These are phyloP conservation scores for Erpornis zantholeuca DNA, from an alignment of 2,113 vertebrate genomes.

Conservation along the genomic window DNA sequence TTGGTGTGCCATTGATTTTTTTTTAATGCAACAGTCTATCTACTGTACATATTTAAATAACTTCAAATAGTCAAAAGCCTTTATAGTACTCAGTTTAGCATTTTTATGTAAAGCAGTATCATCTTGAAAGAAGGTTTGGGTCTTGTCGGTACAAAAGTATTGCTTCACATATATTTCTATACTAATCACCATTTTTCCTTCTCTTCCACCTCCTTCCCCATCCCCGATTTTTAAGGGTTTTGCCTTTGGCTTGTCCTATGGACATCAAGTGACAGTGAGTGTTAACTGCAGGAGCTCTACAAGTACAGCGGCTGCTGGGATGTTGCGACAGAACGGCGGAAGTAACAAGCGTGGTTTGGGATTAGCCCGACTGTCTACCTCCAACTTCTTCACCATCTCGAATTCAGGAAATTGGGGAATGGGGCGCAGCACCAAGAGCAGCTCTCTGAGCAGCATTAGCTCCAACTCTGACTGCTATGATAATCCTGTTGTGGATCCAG, in stretches of 20 bases:
- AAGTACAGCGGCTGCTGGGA: constrained; percentile 75
- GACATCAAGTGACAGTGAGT: constrained; percentile 23
- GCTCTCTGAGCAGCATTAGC: constrained; percentile 78
- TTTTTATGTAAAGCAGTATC: neutral
- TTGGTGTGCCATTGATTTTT: neutral
- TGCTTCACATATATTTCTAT: neutral
- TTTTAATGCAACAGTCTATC: neutral
- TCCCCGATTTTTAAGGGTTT: constrained; percentile 24
- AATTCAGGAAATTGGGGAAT: constrained; percentile 80
- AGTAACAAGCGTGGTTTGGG: constrained; percentile 82
- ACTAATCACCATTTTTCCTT: neutral
- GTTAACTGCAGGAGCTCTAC: constrained; percentile 65
- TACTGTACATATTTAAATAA: neutral
- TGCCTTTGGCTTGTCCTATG: constrained; percentile 47
- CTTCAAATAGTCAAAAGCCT: neutral
- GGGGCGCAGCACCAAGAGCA: constrained; percentile 81
- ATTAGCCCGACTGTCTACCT: constrained; percentile 75
- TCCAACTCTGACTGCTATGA: constrained; percentile 76
- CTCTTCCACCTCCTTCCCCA: neutral
- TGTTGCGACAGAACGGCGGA: constrained; percentile 85
- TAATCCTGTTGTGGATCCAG: constrained; percentile 79
- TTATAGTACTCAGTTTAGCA: neutral
- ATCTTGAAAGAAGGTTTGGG: neutral
- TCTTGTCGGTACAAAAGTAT: neutral
- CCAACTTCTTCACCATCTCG: constrained; percentile 73